A percentile compares a stretch with the other conserved stretches of the same genome.
Conservation (phyloP, 64 coral and sea anemone species). For the Acropora yongei region DNA sequence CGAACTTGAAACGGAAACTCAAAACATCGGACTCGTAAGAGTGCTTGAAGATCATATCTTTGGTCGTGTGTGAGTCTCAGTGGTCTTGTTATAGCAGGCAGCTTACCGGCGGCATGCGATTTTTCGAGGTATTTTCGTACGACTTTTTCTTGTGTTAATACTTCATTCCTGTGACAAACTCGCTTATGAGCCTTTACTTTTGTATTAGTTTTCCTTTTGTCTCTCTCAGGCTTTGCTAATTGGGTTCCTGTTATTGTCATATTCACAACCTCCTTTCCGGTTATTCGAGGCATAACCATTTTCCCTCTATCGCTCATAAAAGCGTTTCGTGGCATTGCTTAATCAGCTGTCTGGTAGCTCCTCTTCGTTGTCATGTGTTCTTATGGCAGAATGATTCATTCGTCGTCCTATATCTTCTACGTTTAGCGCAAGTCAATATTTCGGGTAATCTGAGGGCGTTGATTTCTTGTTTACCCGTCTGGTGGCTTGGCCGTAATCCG, state of each 20-base stretch:
- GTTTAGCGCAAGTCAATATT: not conserved
- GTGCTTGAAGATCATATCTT: constrained; percentile 3
- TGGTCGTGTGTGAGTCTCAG: constrained; percentile 1
- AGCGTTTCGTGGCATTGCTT: not conserved
- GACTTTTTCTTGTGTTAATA: not conserved
- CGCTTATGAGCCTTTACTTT: not conserved
- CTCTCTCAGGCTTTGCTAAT: not conserved
- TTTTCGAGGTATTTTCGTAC: not conserved
- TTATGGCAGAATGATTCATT: not conserved
- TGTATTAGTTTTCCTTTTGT: not conserved
- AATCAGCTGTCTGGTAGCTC: not conserved
- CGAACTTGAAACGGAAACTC: constrained; percentile 30
- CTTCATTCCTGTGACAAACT: not conserved
- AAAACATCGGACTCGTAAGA: constrained; percentile 6
- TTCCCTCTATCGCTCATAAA: not conserved
- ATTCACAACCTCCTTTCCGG: not conserved
- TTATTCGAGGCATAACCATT: constrained; percentile 24
- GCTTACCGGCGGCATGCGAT: not conserved
- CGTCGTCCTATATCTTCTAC: not conserved
- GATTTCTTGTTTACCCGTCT: constrained; percentile 10
- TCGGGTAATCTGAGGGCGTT: not conserved
- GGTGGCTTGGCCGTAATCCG: not conserved
- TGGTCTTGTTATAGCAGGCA: not conserved
- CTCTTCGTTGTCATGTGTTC: not conserved
- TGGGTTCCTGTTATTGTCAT: constrained; percentile 7